Conservation (phyloP, 1,140 invertebrate genomes). For the Calephelis virginiensis region DNA sequence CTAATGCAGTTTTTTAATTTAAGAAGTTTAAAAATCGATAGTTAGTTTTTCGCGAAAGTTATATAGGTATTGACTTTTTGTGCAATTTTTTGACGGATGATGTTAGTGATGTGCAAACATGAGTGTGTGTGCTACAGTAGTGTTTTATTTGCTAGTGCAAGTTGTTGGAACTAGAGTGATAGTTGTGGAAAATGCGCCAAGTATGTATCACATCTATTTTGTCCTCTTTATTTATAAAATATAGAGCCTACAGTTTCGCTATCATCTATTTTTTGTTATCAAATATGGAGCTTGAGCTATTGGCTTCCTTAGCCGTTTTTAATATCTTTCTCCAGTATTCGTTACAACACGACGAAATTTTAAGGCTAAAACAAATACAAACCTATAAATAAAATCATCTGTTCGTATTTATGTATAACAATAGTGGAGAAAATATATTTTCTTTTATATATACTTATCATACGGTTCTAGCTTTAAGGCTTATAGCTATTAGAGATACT, state of each 20-base stretch:
- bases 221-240: neutral
- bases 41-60: neutral
- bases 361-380: too few species aligned
- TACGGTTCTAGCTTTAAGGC: too few species aligned
- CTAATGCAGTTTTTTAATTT: neutral
- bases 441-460: too few species aligned
- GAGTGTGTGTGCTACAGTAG: conserved; percentile 42
- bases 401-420: too few species aligned
- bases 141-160: conserved; percentile 46
- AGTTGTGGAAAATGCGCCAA: conserved; percentile 67
- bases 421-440: too few species aligned
- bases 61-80: conserved; percentile 5
- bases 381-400: too few species aligned
- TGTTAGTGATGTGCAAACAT: conserved; percentile 55
- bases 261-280: too few species aligned
- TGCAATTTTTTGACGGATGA: conserved; percentile 32
- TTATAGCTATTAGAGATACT: too few species aligned
- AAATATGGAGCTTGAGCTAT: too few species aligned
- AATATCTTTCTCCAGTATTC: too few species aligned
- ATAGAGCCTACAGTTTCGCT: neutral
- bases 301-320: neutral
- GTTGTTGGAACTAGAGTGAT: conserved; percentile 55
- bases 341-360: too few species aligned
- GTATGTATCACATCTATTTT: conserved; percentile 45
- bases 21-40: neutral